phyloP scores from a whole-genome alignment of 2,797 vertebrate species.

The Pitangus sulphuratus region DNA sequence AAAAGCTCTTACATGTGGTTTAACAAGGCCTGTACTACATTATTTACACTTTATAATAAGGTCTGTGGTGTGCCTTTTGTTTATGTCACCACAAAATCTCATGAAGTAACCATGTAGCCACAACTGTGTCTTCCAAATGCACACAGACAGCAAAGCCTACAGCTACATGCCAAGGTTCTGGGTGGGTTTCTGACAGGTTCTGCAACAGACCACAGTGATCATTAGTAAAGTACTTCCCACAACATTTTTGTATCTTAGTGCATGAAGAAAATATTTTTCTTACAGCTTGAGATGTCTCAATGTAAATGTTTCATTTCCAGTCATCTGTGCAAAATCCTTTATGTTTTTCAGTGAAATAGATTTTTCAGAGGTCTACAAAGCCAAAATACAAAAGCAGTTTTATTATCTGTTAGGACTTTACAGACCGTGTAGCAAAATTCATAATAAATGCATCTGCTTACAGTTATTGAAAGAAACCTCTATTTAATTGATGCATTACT shows the following conservation, averaged over 20 bases:
- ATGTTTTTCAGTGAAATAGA: slow-evolving; percentile 49
- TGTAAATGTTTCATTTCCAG: neutral
- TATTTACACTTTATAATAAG: neutral
- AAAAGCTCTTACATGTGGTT: neutral
- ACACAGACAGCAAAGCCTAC: neutral
- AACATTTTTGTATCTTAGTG: neutral
- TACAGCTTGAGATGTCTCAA: neutral
- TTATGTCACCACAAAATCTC: neutral
- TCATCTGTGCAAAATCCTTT: slow-evolving; percentile 38
- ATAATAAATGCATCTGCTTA: neutral
- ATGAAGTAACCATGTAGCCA: neutral
- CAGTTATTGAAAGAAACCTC: neutral
- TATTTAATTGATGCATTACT: neutral
- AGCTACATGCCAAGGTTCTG: neutral
- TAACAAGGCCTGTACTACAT: neutral
- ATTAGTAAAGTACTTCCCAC: neutral
- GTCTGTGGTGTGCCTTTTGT: neutral
- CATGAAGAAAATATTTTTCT: neutral
- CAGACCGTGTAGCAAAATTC: neutral
- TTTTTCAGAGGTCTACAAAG: neutral
- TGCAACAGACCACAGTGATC: neutral
- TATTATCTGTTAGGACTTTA: slow-evolving; percentile 11
- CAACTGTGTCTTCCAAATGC: neutral
- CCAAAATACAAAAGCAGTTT: neutral
- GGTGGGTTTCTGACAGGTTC: neutral